These are phyloP conservation scores for Holcopasites calliopsidis DNA, from an alignment of 1,140 invertebrate genomes.

Conservation along the genomic window DNA sequence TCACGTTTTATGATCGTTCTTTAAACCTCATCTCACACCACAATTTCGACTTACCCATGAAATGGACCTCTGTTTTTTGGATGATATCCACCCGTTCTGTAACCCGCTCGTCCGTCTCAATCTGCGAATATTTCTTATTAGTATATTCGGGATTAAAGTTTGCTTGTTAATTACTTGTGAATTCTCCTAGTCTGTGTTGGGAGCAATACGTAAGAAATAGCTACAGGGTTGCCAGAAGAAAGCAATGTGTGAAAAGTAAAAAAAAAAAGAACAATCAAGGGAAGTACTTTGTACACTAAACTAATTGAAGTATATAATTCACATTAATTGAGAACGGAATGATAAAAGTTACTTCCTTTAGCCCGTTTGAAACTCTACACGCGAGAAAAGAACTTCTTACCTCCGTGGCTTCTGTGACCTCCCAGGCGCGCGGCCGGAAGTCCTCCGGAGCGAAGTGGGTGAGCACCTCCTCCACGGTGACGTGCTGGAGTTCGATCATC, in stretches of 20 bases:
- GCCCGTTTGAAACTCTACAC: too few species aligned
- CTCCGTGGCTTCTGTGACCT: constrained; percentile 84
- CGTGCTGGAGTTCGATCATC: constrained; percentile 89
- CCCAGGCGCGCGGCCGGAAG: constrained; percentile 88
- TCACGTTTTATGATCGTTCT: background rate
- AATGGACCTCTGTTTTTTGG: constrained; percentile 71
- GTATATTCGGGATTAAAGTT: background rate
- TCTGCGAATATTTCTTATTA: constrained; percentile 44
- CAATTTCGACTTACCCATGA: constrained; percentile 73
- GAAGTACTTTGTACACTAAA: background rate
- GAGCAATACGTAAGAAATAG: too few species aligned
- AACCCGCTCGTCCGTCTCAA: constrained; percentile 69
- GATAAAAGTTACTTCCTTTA: too few species aligned
- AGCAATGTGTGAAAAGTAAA: background rate
- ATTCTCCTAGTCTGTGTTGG: too few species aligned
- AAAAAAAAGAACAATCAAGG: background rate
- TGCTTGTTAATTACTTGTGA: background rate
- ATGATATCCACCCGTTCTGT: constrained; percentile 70
- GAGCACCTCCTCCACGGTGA: constrained; percentile 90
- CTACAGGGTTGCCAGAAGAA: too few species aligned
- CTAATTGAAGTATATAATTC: too few species aligned
- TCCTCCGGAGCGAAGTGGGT: constrained; percentile 90
- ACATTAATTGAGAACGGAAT: too few species aligned
- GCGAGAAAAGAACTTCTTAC: too few species aligned
- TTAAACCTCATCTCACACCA: constrained; percentile 45